phyloP scores from a whole-genome alignment of 2,113 vertebrate species.

The Bucco capensis region DNA sequence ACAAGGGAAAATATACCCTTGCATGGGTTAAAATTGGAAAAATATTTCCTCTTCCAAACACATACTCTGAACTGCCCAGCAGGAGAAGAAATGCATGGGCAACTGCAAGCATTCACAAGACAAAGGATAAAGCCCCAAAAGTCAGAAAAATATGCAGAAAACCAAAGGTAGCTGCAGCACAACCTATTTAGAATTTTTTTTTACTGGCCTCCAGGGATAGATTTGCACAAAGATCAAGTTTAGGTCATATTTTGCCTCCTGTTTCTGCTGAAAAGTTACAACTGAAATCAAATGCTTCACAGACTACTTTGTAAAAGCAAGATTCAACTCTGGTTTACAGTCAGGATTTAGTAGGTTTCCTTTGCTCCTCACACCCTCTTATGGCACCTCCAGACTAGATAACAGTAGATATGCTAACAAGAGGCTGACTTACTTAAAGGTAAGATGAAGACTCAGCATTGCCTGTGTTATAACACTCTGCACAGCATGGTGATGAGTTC shows the following conservation, averaged over 20 bases:
- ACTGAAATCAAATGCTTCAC: neutral
- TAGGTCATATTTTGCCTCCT: neutral
- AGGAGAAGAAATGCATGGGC: neutral
- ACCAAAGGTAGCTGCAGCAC: neutral
- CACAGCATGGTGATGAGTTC: fast-evolving
- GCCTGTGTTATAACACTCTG: neutral
- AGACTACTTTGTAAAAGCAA: neutral
- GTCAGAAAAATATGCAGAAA: neutral
- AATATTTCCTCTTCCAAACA: neutral
- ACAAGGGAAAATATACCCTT: neutral
- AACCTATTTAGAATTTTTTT: neutral
- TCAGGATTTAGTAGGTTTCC: neutral
- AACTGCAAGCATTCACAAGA: neutral
- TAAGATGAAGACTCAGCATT: neutral
- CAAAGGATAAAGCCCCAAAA: neutral
- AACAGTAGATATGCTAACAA: neutral
- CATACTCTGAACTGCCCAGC: neutral
- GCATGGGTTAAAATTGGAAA: neutral
- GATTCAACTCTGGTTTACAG: neutral
- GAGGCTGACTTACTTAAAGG: neutral
- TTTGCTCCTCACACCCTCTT: neutral
- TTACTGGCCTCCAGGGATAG: neutral
- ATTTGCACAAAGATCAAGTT: neutral
- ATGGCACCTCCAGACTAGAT: neutral
- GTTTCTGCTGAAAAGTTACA: neutral